Evolutionary conservation across 2,888 invertebrate genomes (phyloP).

Genomic region (Agrochola macilenta): DNA sequence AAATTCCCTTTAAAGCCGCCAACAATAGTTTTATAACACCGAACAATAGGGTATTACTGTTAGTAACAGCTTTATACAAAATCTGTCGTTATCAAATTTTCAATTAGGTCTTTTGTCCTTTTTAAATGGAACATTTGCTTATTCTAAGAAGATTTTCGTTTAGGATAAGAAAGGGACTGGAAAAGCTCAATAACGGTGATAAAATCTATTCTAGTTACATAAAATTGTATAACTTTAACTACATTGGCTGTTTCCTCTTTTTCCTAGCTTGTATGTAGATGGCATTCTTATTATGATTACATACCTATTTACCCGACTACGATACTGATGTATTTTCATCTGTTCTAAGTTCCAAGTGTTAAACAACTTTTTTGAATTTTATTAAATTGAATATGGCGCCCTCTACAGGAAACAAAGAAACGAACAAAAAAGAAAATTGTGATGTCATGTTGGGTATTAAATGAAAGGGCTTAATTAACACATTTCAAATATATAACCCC

Average conservation of each 20-base stretch:
- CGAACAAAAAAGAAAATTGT: too few species aligned
- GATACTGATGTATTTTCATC: too few species aligned
- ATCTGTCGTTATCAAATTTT: slow-evolving; percentile 45
- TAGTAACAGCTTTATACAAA: slow-evolving; percentile 32
- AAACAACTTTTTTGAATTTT: too few species aligned
- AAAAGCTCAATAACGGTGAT: slow-evolving; percentile 2
- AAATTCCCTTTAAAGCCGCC: slow-evolving; percentile 34
- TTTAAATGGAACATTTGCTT: slow-evolving; percentile 31
- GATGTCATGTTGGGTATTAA: too few species aligned
- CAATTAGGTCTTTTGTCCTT: slow-evolving; percentile 47
- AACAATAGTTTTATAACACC: slow-evolving; percentile 46
- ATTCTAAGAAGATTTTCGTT: slow-evolving; percentile 22
- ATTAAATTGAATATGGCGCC: too few species aligned
- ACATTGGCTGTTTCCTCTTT: too few species aligned
- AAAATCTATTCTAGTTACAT: neutral
- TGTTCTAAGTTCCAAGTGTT: too few species aligned
- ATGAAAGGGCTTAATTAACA: too few species aligned
- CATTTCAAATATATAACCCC: too few species aligned
- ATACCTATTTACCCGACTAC: too few species aligned
- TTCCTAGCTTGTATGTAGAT: neutral
- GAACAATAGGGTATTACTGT: slow-evolving; percentile 40
- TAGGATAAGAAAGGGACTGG: slow-evolving; percentile 12
- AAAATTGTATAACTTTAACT: neutral
- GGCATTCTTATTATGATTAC: too few species aligned
- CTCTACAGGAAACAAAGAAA: too few species aligned